phyloP scores from a whole-genome alignment of 2,113 vertebrate species.

The Bos javanicus region DNA sequence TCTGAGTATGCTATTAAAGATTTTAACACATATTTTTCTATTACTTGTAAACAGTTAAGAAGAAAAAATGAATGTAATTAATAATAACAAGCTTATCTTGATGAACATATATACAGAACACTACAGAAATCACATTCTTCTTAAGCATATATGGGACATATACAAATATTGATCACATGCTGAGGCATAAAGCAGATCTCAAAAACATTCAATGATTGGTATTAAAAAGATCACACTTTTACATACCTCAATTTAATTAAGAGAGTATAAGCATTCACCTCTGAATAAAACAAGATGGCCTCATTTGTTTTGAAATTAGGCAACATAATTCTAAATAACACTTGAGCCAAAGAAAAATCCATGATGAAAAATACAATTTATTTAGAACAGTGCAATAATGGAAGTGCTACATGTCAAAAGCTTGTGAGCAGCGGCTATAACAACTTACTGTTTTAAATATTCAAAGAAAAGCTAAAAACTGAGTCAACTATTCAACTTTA shows the following conservation, averaged over 20 bases:
- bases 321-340: background rate
- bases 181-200: background rate
- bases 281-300: background rate
- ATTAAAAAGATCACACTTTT: constrained; percentile 3
- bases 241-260: background rate
- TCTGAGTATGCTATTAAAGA: background rate
- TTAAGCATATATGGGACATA: background rate
- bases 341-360: background rate
- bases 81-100: background rate
- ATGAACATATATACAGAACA: background rate
- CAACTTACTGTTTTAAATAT: background rate
- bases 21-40: background rate
- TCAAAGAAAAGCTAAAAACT: background rate
- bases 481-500: background rate
- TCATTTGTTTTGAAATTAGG: constrained; percentile 1
- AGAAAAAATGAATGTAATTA: background rate
- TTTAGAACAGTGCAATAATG: background rate
- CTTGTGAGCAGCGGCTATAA: background rate
- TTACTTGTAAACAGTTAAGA: background rate
- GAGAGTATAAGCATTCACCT: background rate
- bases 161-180: background rate
- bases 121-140: background rate
- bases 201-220: background rate
- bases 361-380: background rate
- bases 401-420: background rate